Conservation (phyloP, 2,113 vertebrate species). For the Lathamus discolor region DNA sequence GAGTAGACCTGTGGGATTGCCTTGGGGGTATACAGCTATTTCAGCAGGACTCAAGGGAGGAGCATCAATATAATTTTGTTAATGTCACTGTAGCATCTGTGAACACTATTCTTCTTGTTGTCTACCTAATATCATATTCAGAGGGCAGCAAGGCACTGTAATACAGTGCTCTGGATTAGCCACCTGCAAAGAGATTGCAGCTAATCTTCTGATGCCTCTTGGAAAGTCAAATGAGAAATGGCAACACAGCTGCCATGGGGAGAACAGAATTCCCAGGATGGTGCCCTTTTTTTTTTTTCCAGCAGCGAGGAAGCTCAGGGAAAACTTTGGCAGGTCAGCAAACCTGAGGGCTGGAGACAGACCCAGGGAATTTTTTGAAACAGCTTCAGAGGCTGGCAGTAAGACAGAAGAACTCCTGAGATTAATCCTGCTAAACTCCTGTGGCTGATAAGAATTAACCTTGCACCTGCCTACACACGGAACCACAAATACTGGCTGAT, state of each 20-base stretch:
- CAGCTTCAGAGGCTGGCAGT: background rate
- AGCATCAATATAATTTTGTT: background rate
- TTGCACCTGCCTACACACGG: background rate
- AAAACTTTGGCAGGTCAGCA: background rate
- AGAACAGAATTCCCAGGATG: background rate
- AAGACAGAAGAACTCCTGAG: background rate
- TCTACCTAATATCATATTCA: background rate
- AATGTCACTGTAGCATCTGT: no score
- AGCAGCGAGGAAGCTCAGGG: background rate
- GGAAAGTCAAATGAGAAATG: constrained; percentile 38
- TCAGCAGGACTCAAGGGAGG: background rate
- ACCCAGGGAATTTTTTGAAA: background rate
- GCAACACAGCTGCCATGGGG: constrained; percentile 2
- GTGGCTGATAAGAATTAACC: background rate
- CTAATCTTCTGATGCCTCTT: constrained; percentile 59
- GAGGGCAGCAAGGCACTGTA: background rate
- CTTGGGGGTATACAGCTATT: background rate
- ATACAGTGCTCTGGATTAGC: constrained; percentile 10
- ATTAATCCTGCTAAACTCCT: background rate
- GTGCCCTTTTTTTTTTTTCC: background rate
- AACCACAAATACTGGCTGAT: background rate
- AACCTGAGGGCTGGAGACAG: background rate
- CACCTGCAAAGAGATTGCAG: constrained; percentile 31
- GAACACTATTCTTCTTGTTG: background rate
- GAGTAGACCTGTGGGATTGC: background rate